These are phyloP conservation scores for Ormyrus rosae DNA, from an alignment of 2,888 invertebrate species.

Conservation along the genomic window DNA sequence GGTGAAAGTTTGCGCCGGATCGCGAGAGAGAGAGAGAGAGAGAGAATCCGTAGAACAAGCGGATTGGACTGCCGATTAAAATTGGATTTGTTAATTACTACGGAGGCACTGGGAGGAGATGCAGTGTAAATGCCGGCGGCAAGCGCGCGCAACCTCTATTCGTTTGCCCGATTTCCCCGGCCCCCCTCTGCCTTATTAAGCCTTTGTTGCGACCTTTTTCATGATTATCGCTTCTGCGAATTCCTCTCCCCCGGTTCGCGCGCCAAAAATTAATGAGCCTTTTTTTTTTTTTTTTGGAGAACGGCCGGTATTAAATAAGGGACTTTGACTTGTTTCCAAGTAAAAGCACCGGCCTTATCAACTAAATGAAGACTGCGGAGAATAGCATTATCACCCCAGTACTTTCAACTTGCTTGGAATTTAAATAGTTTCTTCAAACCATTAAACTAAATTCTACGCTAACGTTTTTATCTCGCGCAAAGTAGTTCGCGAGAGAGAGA, in stretches of 20 bases:
- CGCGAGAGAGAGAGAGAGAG: constrained; percentile 31
- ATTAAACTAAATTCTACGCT: constrained; percentile 6
- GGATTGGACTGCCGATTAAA: constrained; percentile 69
- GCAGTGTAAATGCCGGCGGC: constrained; percentile 20
- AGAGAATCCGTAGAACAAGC: constrained; percentile 54
- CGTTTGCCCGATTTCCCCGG: not conserved
- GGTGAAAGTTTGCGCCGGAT: constrained; percentile 51
- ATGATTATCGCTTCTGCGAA: constrained; percentile 28
- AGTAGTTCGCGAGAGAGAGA: no score
- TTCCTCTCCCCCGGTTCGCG: no score
- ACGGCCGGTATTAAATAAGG: no score
- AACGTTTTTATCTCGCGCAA: constrained; percentile 23
- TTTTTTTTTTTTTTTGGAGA: no score
- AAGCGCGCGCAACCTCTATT: not conserved
- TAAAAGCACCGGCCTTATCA: no score
- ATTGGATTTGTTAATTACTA: constrained; percentile 73
- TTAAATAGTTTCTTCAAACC: not conserved
- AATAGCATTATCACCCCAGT: no score
- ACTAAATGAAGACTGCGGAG: no score
- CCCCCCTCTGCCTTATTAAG: constrained; percentile 33
- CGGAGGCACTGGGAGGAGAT: constrained; percentile 56
- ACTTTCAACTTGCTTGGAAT: not conserved
- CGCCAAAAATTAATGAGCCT: no score
- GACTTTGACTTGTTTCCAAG: no score
- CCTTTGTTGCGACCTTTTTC: constrained; percentile 32